phyloP scores from a whole-genome alignment of 1,140 invertebrate species.

The Drosophila fuyamai region DNA sequence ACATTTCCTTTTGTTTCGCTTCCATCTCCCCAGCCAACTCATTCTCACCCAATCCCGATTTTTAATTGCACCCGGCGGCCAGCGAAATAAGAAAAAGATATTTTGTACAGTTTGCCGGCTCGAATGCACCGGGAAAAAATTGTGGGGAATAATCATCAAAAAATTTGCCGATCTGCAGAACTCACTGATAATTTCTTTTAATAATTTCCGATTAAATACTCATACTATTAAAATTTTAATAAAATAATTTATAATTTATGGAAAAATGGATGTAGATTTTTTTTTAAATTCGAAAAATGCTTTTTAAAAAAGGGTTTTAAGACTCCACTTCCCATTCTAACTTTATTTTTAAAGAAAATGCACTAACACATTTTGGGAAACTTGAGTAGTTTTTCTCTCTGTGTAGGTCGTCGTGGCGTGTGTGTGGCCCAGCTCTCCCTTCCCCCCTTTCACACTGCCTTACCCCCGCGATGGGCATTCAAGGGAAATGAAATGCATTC shows the following conservation, averaged over 20 bases:
- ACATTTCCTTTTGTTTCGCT: slow-evolving; percentile 81
- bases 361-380: too few species aligned
- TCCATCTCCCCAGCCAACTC: slow-evolving; percentile 38
- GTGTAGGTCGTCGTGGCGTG: slow-evolving; percentile 8
- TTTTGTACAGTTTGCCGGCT: slow-evolving; percentile 24
- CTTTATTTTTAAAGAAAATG: too few species aligned
- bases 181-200: too few species aligned
- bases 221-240: too few species aligned
- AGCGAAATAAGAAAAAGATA: not conserved
- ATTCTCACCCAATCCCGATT: slow-evolving; percentile 58
- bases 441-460: not conserved
- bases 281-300: too few species aligned
- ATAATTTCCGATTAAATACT: too few species aligned
- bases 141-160: too few species aligned
- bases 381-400: not conserved
- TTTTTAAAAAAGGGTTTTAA: too few species aligned
- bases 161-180: too few species aligned
- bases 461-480: slow-evolving; percentile 12
- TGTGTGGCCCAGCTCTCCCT: not conserved
- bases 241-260: too few species aligned
- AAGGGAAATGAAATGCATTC: slow-evolving; percentile 42
- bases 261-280: too few species aligned
- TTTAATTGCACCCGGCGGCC: slow-evolving; percentile 38
- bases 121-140: not conserved
- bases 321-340: too few species aligned